These are phyloP conservation scores for Echinometra lucunter DNA, from an alignment of 53 echinoderm and acorn worm genomes.

Conservation along the genomic window DNA sequence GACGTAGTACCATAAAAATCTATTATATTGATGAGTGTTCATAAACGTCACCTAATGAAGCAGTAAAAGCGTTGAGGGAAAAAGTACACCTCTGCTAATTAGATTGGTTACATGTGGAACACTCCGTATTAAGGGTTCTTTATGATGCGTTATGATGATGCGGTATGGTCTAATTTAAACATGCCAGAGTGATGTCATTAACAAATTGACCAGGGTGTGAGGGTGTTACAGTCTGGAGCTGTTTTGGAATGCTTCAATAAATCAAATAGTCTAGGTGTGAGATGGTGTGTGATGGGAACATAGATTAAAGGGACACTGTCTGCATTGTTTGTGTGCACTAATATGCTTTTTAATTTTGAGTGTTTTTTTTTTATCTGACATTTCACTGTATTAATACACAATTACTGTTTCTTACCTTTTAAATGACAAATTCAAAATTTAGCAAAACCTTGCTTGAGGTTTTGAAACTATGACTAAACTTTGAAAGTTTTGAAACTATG, in stretches of 20 bases:
- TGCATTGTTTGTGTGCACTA: not conserved
- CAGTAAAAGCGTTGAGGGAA: slow-evolving; percentile 22
- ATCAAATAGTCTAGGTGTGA: not conserved
- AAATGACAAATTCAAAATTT: too few relatives aligned
- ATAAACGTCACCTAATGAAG: slow-evolving; percentile 57
- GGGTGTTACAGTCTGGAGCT: slow-evolving; percentile 42
- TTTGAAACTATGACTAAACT: too few relatives aligned
- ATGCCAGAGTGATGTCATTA: slow-evolving; percentile 47
- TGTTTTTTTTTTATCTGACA: too few relatives aligned
- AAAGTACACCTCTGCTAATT: slow-evolving; percentile 64
- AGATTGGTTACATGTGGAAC: slow-evolving; percentile 12
- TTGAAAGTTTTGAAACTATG: too few relatives aligned
- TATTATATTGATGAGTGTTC: slow-evolving; percentile 51
- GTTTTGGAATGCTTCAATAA: slow-evolving; percentile 44
- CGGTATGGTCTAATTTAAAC: slow-evolving; percentile 29
- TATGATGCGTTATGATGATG: slow-evolving; percentile 28
- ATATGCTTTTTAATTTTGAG: too few relatives aligned
- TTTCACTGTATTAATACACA: too few relatives aligned
- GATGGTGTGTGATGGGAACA: slow-evolving; percentile 12
- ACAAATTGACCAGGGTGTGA: slow-evolving; percentile 38
- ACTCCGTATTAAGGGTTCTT: slow-evolving; percentile 5
- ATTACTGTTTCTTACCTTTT: too few relatives aligned
- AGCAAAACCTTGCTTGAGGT: too few relatives aligned
- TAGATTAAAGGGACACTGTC: not conserved
- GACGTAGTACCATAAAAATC: slow-evolving; percentile 50